Conservation (phyloP, 2,888 invertebrate species). For the Cactoblastis cactorum region DNA sequence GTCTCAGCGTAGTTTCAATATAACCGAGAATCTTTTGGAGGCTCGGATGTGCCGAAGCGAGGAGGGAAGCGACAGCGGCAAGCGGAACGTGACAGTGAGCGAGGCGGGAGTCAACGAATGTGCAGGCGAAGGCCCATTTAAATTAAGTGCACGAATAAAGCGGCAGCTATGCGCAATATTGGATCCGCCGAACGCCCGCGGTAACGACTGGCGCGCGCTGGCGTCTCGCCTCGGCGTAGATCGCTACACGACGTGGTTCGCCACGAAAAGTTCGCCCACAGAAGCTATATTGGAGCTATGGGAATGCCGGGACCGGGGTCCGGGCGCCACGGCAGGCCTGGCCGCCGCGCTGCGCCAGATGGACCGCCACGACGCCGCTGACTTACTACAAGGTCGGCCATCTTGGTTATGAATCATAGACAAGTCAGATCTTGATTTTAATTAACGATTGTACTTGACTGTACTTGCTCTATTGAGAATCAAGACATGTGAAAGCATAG, state of each 20-base stretch:
- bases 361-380: constrained; percentile 70
- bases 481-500: constrained; percentile 27
- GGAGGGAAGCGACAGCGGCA: constrained; percentile 64
- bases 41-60: constrained; percentile 70
- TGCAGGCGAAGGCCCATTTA: constrained; percentile 79
- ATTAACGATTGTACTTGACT: constrained; percentile 25
- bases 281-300: constrained; percentile 97
- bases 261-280: constrained; percentile 97
- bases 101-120: constrained; percentile 82
- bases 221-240: constrained; percentile 96
- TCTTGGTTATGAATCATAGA: constrained; percentile 68
- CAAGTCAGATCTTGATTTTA: constrained; percentile 25
- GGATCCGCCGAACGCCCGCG: constrained; percentile 94
- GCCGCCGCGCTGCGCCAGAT: constrained; percentile 64
- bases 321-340: constrained; percentile 89
- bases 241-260: constrained; percentile 98
- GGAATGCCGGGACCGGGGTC: constrained; percentile 94
- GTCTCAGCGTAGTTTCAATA: constrained; percentile 70
- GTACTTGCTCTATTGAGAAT: constrained; percentile 23
- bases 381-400: constrained; percentile 64
- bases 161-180: constrained; percentile 82
- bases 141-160: constrained; percentile 78
- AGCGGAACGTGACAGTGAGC: constrained; percentile 78
- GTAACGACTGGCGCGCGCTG: constrained; percentile 97
- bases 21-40: constrained; percentile 70